Evolutionary conservation across 1,140 invertebrate genomes (phyloP).

Genomic region (Tenebrio molitor): DNA sequence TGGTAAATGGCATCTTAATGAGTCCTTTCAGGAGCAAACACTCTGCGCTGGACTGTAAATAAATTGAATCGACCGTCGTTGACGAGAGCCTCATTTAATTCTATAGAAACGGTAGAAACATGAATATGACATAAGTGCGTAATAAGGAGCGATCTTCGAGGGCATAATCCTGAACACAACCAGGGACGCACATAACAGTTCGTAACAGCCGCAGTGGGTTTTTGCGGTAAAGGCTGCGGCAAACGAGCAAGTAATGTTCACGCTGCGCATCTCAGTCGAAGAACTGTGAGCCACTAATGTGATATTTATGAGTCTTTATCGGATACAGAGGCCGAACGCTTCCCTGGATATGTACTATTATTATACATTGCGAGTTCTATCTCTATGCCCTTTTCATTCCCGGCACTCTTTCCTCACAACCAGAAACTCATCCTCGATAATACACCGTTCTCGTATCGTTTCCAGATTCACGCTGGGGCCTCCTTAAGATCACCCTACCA

Average conservation of each 20-base stretch:
- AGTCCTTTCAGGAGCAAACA: slow-evolving; percentile 12
- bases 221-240: slow-evolving; percentile 58
- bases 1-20: slow-evolving; percentile 2
- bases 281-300: slow-evolving; percentile 58
- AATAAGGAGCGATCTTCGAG: slow-evolving; percentile 51
- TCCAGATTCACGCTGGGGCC: not conserved
- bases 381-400: slow-evolving; percentile 37
- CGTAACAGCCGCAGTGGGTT: slow-evolving; percentile 53
- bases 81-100: slow-evolving; percentile 32
- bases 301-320: slow-evolving; percentile 62
- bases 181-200: slow-evolving; percentile 53
- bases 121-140: slow-evolving; percentile 57
- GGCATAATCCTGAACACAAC: slow-evolving; percentile 47
- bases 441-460: slow-evolving; percentile 7
- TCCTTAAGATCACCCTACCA: slow-evolving; percentile 6
- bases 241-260: slow-evolving; percentile 61
- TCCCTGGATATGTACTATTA: slow-evolving; percentile 44
- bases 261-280: slow-evolving; percentile 55
- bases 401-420: slow-evolving; percentile 16
- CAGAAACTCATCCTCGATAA: slow-evolving; percentile 25
- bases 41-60: slow-evolving; percentile 2
- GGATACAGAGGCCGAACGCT: slow-evolving; percentile 50
- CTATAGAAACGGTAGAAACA: slow-evolving; percentile 39
- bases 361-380: slow-evolving; percentile 44
- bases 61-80: slow-evolving; percentile 17